A percentile compares a stretch with the other conserved stretches of the same genome.
phyloP scores from a whole-genome alignment of 35 echinoderm and acorn worm genomes.

The Patiria miniata region DNA sequence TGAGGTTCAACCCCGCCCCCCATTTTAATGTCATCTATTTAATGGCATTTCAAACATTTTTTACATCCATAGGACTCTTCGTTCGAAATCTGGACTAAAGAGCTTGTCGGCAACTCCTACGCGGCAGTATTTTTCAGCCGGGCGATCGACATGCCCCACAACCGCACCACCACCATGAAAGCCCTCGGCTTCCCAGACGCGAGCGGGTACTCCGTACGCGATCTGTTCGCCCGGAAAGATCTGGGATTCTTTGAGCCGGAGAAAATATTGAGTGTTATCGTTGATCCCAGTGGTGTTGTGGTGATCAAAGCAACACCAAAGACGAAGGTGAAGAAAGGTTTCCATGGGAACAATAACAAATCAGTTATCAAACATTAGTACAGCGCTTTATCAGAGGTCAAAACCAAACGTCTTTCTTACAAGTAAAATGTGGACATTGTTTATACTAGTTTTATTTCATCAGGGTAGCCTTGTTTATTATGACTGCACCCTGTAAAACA shows the following conservation, averaged over 20 bases:
- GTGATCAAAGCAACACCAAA: constrained; percentile 53
- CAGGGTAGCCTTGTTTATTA: too few relatives aligned
- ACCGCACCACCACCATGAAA: constrained; percentile 25
- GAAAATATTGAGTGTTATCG: constrained; percentile 35
- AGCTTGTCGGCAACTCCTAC: constrained; percentile 37
- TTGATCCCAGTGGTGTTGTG: constrained; percentile 69
- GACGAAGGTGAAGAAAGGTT: too few relatives aligned
- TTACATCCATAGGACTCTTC: neutral
- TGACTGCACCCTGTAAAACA: too few relatives aligned
- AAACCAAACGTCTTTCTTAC: too few relatives aligned
- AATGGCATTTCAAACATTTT: too few relatives aligned
- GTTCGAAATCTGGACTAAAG: constrained; percentile 80
- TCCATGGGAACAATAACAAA: too few relatives aligned
- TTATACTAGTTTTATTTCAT: too few relatives aligned
- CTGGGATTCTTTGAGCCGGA: constrained; percentile 42
- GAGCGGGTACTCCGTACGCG: constrained; percentile 52
- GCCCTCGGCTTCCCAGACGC: constrained; percentile 38
- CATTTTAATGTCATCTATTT: too few relatives aligned
- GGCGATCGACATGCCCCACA: constrained; percentile 39
- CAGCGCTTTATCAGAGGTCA: too few relatives aligned
- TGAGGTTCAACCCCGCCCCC: too few relatives aligned
- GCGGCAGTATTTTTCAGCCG: constrained; percentile 71
- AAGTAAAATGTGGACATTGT: too few relatives aligned
- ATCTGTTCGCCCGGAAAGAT: constrained; percentile 68
- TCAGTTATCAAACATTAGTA: too few relatives aligned